phyloP scores from a whole-genome alignment of 2,797 vertebrate species.

The Amblyopsis hoosieri region DNA sequence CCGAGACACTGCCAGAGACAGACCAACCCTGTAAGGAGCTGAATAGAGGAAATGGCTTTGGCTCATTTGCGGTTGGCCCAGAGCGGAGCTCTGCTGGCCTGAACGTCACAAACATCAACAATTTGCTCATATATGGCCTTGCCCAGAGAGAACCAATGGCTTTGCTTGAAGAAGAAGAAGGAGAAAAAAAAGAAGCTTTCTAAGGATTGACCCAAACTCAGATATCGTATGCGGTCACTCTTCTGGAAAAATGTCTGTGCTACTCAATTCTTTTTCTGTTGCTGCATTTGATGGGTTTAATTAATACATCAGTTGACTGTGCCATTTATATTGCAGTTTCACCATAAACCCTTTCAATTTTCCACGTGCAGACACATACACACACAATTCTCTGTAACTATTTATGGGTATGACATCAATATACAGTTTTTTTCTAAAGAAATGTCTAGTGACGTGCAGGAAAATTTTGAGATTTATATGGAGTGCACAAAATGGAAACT shows the following conservation, averaged over 20 bases:
- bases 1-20: slow-evolving; percentile 51
- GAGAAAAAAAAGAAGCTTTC: background rate
- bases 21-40: slow-evolving; percentile 72
- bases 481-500: slow-evolving; percentile 75
- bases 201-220: slow-evolving; percentile 32
- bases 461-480: slow-evolving; percentile 40
- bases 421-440: slow-evolving; percentile 7
- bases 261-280: background rate
- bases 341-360: slow-evolving; percentile 12
- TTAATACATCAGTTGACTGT: slow-evolving; percentile 4
- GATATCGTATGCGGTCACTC: background rate
- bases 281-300: background rate
- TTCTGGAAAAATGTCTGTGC: background rate
- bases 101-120: slow-evolving; percentile 60
- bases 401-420: slow-evolving; percentile 58
- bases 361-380: background rate
- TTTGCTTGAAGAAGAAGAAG: slow-evolving; percentile 13
- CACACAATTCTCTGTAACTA: slow-evolving; percentile 28
- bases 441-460: slow-evolving; percentile 51
- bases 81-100: slow-evolving; percentile 51
- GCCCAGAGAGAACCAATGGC: slow-evolving; percentile 60
- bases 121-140: slow-evolving; percentile 73
- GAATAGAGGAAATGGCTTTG: slow-evolving; percentile 70
- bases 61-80: slow-evolving; percentile 61
- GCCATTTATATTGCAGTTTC: slow-evolving; percentile 10